These are phyloP conservation scores for Anser cygnoides DNA, from an alignment of 2,113 vertebrate species.

Conservation along the genomic window DNA sequence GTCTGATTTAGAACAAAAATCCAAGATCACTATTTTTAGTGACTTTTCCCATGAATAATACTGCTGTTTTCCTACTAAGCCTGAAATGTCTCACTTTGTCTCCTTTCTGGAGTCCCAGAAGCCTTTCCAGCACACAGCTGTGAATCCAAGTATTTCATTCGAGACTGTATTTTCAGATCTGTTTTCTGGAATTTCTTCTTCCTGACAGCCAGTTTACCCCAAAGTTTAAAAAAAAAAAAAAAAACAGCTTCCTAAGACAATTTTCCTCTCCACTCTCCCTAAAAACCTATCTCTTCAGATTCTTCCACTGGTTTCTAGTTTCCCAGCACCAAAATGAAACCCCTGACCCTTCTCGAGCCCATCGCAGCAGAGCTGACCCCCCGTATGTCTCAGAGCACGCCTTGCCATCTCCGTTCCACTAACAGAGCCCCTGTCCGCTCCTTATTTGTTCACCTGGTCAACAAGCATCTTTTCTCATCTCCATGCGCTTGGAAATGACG, in stretches of 20 bases:
- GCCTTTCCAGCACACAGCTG: background rate
- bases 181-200: background rate
- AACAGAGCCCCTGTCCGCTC: no score
- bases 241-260: background rate
- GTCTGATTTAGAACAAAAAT: background rate
- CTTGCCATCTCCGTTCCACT: background rate
- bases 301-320: background rate
- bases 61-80: background rate
- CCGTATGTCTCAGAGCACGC: no score
- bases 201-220: background rate
- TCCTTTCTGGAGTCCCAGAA: background rate
- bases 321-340: background rate
- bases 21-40: background rate
- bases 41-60: background rate
- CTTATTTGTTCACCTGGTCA: background rate
- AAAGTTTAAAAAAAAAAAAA: background rate
- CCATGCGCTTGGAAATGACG: background rate
- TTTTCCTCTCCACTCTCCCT: background rate
- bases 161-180: background rate
- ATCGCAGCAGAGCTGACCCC: background rate
- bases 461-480: background rate
- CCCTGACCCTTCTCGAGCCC: background rate
- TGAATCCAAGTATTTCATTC: background rate
- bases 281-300: background rate
- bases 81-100: background rate